phyloP scores from a whole-genome alignment of 2,888 invertebrate genomes.

The Scelioninae gen. 2 region DNA sequence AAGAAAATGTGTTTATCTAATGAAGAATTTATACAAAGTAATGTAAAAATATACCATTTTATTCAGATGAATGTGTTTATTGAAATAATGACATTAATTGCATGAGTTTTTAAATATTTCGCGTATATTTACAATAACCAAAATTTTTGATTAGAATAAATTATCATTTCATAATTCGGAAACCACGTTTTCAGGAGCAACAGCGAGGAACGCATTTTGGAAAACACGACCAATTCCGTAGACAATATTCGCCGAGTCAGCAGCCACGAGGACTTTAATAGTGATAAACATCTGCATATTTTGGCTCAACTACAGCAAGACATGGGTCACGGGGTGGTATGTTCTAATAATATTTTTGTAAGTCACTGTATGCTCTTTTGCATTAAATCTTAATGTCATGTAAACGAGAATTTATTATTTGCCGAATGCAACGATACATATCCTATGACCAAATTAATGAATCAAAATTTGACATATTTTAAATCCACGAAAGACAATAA shows the following conservation, averaged over 20 bases:
- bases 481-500: too few species aligned
- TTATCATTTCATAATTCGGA: too few species aligned
- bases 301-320: conserved; percentile 71
- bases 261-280: conserved; percentile 80
- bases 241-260: conserved; percentile 77
- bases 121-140: too few species aligned
- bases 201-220: conserved; percentile 73
- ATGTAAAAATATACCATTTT: too few species aligned
- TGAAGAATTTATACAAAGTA: too few species aligned
- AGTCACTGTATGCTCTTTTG: conserved; percentile 4
- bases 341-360: conserved; percentile 59
- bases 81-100: too few species aligned
- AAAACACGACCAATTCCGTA: conserved; percentile 64
- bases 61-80: too few species aligned
- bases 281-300: conserved; percentile 70
- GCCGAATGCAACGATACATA: background rate
- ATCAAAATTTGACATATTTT: too few species aligned
- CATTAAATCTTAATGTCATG: conserved; percentile 8
- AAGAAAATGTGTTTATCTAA: too few species aligned
- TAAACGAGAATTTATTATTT: conserved; percentile 1
- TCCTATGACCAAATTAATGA: background rate
- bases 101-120: too few species aligned
- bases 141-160: too few species aligned
- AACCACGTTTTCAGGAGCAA: conserved; percentile 66
- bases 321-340: conserved; percentile 74